Base-by-base conservation (phyloP, 1,140 invertebrate genomes). In the Apolygus lucorum region DNA sequence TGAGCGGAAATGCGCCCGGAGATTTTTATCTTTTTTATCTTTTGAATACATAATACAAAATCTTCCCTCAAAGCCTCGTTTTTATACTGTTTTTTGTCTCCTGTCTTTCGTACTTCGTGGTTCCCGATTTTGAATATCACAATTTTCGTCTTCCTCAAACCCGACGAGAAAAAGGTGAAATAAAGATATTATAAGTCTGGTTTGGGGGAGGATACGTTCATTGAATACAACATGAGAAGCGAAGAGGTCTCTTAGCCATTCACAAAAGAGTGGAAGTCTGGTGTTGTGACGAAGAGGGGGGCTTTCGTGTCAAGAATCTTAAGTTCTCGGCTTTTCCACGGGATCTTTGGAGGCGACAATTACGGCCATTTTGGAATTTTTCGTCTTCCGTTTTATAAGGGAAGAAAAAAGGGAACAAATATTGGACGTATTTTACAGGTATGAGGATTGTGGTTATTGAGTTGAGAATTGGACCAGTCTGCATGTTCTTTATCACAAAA, bases 201-300 rank as follows among this genome's bases (percentile, higher is more conserved):
- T 25, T 34, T n/a, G n/a, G n/a, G 52, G 34, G 63, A 66, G 52
- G 34, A 63, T 28, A 65, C 42, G 52, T 49, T 66, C 54, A 63
- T 65, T 70, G 63, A 65, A 68, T 34, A 52, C 67, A 49, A 52
- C 67, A 68, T 52, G 52, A 68, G 67, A 68, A 29, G n/a, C n/a
- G 26, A 52, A n/a, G 49, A 49, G 67, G 42, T 68, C 67, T 68
- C 34, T 68, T 63, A 63, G 68, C 67, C 17, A 52, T 54, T 59
- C 29, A 49, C 34, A 49, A 49, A 17, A 17, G 17, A 17, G 34
- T 11, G 34, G 34, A 17, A 17, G 17, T 49, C 34, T 8, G 8
- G 34, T 11, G 34, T 8, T 11, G 8, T 8, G 17, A 49, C 17
- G 34, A 17, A 49, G 34, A 49, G 34, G 8, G 17, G 17, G 17